Conservation (phyloP, 2,888 invertebrate species). For the Thecocarcelia acutangulata region DNA sequence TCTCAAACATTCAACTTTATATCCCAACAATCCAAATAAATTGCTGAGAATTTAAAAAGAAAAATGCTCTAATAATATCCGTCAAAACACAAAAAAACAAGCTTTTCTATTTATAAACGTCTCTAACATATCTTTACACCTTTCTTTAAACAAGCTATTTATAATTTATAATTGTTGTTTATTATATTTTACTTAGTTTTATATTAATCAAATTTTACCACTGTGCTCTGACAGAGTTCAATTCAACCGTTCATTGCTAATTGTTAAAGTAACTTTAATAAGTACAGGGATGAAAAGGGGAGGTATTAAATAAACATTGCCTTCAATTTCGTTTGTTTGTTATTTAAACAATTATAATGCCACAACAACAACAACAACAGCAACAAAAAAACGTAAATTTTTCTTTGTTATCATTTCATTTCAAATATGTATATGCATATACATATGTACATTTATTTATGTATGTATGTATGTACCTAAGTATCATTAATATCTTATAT, state of each 20-base stretch:
- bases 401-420: no score
- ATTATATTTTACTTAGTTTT: no score
- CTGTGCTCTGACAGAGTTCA: background rate
- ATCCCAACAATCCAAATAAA: no score
- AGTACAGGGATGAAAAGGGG: constrained; percentile 6
- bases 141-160: no score
- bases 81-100: no score
- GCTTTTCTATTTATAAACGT: no score
- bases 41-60: no score
- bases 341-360: constrained; percentile 29
- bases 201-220: background rate
- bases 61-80: no score
- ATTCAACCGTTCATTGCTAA: constrained; percentile 19
- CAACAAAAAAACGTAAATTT: background rate
- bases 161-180: no score
- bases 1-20: no score
- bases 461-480: background rate
- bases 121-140: no score
- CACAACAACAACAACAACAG: background rate
- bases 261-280: constrained; percentile 28
- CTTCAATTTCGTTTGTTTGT: constrained; percentile 1
- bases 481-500: constrained; percentile 1
- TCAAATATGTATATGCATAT: background rate
- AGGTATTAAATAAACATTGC: background rate
- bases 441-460: background rate